Base-by-base conservation (phyloP, 2,113 vertebrate genomes). In the Myotis lucifugus region DNA sequence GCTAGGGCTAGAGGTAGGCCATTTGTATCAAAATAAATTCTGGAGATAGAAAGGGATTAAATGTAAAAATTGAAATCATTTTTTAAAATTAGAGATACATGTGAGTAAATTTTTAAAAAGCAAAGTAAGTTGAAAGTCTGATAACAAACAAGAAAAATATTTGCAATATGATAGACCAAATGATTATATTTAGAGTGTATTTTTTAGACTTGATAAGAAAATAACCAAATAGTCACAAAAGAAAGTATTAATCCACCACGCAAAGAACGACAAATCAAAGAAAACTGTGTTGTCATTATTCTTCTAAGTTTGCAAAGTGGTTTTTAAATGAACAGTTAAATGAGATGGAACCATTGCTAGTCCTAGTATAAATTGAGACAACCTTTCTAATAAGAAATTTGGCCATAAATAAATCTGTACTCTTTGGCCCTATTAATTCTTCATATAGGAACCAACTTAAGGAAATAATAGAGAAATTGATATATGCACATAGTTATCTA, bases 281-380 rank as follows among this genome's bases (percentile, higher is more conserved):
- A 61, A 69, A 77, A 59, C 25, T 66, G 70, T 3, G 15, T 52
- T 77, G 17, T 11, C 50, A 2, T 59, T 74, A 70, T 37, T 82
- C 37, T 67, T 11, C 8, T 27, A 18, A 86, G 21, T 90, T 50
- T 90, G 18, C 52, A 90, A 90, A 90, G 37, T 91, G 29, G 8
- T 19, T 92, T 48, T 89, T 56, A 88, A 85, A 64, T 85, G 54
- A 85, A 67, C 10, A 95, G 66, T 52, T 85, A 93, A 91, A 46
- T 6, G 48, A 74, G 9, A 74, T 29, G 23, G n/a, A 73, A 67
- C 52, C 13, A 79, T 6, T 0, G 37, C 17, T 85, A 19, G n/a
- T 32, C 13, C 11, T 3, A 76, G 11, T 25, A 66, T 42, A 81
- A 82, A 69, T 29, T 42, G 10, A 32, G 23, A 69, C 23, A 72